Conservation (phyloP, 2,113 vertebrate genomes). For the Ptilorrhoa leucosticta region DNA sequence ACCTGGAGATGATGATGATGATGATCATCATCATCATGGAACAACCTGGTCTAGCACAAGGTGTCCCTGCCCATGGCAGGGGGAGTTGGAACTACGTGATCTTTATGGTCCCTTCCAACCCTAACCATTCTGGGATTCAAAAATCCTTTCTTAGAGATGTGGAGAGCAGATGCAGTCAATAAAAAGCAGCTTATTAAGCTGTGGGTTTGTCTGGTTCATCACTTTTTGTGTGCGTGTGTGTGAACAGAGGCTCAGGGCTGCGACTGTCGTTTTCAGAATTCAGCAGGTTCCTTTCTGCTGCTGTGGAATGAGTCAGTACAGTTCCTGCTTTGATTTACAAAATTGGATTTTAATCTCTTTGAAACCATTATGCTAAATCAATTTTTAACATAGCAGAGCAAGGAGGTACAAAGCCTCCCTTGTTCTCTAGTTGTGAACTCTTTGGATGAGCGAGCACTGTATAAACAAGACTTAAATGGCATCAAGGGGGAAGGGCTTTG, state of each 20-base stretch:
- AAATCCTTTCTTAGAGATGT: neutral
- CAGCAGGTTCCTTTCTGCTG: conserved; percentile 17
- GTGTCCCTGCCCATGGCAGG: fast-evolving
- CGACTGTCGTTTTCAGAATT: neutral
- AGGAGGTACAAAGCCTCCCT: conserved; percentile 57
- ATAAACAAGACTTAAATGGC: conserved; percentile 9
- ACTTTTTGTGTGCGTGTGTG: neutral
- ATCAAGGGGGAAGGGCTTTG: neutral
- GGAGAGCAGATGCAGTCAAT: neutral
- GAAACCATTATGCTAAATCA: conserved; percentile 68
- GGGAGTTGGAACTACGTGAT: neutral
- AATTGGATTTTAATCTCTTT: conserved; percentile 66
- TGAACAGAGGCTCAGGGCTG: conserved; percentile 22
- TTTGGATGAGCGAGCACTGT: conserved; percentile 17
- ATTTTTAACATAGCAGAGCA: conserved; percentile 60
- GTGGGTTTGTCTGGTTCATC: conserved; percentile 34
- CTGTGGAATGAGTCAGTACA: conserved; percentile 35
- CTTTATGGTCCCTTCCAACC: neutral
- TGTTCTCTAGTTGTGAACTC: conserved; percentile 44
- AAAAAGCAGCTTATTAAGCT: neutral
- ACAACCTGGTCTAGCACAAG: neutral
- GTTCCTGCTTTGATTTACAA: conserved; percentile 62
- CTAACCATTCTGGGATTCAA: neutral
- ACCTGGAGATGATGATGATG: neutral
- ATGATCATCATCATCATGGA: neutral